Conservation (phyloP, 2,888 invertebrate species). For the Pristionchus entomophagus region DNA sequence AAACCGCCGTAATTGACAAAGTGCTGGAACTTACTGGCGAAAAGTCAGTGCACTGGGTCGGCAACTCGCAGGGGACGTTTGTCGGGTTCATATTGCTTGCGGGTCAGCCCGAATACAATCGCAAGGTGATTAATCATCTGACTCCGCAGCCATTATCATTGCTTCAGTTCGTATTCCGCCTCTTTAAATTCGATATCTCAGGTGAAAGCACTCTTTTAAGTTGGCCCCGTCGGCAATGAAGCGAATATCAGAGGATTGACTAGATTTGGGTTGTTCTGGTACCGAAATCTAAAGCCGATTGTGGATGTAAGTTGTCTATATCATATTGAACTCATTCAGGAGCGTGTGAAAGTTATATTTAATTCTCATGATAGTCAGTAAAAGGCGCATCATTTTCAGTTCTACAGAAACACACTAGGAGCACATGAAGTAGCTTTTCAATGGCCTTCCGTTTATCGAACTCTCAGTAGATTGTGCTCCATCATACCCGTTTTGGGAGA, state of each 20-base stretch:
- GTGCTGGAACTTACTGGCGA: too few species aligned
- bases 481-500: background rate
- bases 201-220: background rate
- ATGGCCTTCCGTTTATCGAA: background rate
- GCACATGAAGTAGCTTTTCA: background rate
- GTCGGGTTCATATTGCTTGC: too few species aligned
- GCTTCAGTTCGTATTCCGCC: too few species aligned
- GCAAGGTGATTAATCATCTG: too few species aligned
- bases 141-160: too few species aligned
- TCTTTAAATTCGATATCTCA: too few species aligned
- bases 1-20: too few species aligned
- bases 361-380: background rate
- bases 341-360: background rate
- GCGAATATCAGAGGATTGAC: background rate
- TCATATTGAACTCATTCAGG: background rate
- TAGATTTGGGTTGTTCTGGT: background rate
- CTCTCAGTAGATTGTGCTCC: background rate
- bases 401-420: background rate
- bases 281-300: background rate
- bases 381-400: background rate
- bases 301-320: background rate
- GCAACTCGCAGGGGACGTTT: too few species aligned
- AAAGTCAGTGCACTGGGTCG: too few species aligned
- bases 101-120: too few species aligned
- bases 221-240: background rate